Evolutionary conservation across 2,113 vertebrate species (phyloP).

Genomic region (Donacobius atricapilla): DNA sequence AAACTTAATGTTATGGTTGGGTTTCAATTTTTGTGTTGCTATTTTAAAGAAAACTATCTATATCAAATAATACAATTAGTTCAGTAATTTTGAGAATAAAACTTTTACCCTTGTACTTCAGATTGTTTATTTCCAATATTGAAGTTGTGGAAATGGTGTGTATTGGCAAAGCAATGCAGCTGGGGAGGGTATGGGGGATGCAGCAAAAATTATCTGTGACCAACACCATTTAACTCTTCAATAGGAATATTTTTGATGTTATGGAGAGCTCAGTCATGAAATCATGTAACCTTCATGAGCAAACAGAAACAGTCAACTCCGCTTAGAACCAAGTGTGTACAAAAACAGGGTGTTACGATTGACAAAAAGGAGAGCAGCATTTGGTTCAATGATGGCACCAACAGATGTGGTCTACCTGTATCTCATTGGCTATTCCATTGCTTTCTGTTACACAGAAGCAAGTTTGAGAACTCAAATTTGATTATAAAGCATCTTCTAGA

Average conservation of each 20-base stretch:
- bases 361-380: not conserved
- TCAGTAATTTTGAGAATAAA: not conserved
- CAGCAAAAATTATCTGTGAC: not conserved
- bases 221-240: not conserved
- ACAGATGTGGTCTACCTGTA: not conserved
- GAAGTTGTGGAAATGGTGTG: not conserved
- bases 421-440: not conserved
- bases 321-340: not conserved
- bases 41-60: not conserved
- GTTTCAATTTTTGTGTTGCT: not conserved
- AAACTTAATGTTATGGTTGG: not conserved
- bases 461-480: not conserved
- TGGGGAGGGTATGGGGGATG: accelerated
- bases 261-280: not conserved
- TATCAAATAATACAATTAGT: not conserved
- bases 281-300: not conserved
- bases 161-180: not conserved
- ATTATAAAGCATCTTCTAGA: not conserved
- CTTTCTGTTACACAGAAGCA: not conserved
- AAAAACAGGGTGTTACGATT: not conserved
- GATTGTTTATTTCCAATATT: not conserved
- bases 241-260: not conserved
- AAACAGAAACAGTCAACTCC: not conserved
- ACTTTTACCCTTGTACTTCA: not conserved
- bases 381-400: not conserved